Evolutionary conservation across 2,888 invertebrate genomes (phyloP).

Genomic region (Pseudococcus viburni): DNA sequence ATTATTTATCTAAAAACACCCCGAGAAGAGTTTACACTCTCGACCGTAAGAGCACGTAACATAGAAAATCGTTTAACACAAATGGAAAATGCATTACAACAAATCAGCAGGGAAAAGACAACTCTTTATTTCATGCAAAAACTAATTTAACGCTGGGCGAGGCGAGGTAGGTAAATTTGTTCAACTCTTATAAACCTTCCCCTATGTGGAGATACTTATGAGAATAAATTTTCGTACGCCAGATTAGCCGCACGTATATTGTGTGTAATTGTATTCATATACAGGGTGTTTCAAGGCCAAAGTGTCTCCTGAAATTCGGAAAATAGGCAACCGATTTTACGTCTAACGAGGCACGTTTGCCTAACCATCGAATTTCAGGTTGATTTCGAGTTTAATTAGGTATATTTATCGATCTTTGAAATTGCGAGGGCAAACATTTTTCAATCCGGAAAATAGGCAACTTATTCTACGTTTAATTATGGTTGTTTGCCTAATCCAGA

Average conservation of each 20-base stretch:
- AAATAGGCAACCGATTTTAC: too few species aligned
- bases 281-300: too few species aligned
- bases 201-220: not conserved
- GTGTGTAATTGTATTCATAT: too few species aligned
- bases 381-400: too few species aligned
- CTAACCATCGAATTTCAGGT: too few species aligned
- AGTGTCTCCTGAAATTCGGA: too few species aligned
- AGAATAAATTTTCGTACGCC: not conserved
- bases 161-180: not conserved
- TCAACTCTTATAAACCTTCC: not conserved
- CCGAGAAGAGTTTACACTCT: slow-evolving; percentile 20
- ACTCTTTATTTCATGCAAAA: slow-evolving; percentile 24
- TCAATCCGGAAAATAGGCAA: too few species aligned
- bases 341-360: too few species aligned
- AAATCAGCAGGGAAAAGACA: slow-evolving; percentile 39
- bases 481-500: too few species aligned
- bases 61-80: slow-evolving; percentile 46
- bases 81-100: slow-evolving; percentile 44
- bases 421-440: too few species aligned
- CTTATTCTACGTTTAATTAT: too few species aligned
- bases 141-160: slow-evolving; percentile 21
- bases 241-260: not conserved
- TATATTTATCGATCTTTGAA: too few species aligned
- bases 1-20: slow-evolving; percentile 39
- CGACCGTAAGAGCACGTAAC: slow-evolving; percentile 19